Conservation (phyloP, 2,797 vertebrate species). For the Podargus strigoides region DNA sequence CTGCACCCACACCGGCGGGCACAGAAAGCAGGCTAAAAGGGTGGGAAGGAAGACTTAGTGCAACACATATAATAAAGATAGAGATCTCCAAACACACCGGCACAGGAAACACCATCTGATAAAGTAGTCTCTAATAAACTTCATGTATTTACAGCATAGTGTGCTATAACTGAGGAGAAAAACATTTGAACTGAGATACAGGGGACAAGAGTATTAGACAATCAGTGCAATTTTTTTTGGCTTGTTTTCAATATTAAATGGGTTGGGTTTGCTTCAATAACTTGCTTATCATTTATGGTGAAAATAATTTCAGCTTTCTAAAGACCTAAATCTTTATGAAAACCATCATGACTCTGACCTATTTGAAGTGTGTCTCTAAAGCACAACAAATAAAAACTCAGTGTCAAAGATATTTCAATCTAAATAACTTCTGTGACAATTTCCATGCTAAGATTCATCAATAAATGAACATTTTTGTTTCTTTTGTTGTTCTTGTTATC, state of each 20-base stretch:
- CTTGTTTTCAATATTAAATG: not conserved
- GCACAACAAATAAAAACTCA: not conserved
- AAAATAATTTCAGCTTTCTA: not conserved
- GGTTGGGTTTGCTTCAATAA: not conserved
- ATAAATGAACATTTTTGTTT: not conserved
- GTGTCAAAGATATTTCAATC: not conserved
- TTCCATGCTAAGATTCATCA: not conserved
- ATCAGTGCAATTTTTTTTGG: not conserved
- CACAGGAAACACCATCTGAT: not conserved
- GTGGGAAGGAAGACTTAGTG: not conserved
- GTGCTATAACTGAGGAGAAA: not conserved
- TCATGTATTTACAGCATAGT: not conserved
- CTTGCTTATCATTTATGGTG: not conserved
- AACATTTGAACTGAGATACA: not conserved
- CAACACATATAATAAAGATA: not conserved
- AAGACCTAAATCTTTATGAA: not conserved
- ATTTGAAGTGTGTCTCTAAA: not conserved
- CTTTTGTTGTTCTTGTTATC: not conserved
- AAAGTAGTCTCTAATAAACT: not conserved
- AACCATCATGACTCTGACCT: not conserved
- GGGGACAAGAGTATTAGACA: not conserved
- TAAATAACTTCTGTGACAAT: not conserved
- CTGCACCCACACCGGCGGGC: not conserved
- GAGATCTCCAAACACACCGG: not conserved
- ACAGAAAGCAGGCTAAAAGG: not conserved